Percentiles rank a stretch among this genome's conserved stretches.
phyloP scores from a whole-genome alignment of 2,797 vertebrate species.

The Euthynnus affinis region DNA sequence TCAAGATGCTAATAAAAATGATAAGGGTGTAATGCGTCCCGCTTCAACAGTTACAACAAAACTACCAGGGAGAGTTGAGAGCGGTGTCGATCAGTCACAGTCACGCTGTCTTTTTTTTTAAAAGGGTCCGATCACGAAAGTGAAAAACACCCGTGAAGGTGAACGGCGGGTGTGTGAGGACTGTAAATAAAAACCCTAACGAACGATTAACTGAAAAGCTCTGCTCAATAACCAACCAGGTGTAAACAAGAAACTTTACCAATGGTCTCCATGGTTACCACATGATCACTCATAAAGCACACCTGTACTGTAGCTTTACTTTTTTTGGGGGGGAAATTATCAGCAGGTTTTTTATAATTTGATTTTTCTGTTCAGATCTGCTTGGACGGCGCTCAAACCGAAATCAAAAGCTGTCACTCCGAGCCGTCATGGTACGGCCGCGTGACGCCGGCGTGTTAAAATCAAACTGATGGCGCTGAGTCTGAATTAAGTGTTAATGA shows the following conservation, averaged over 20 bases:
- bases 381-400: not conserved
- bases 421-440: not conserved
- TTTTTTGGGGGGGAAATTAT: not conserved
- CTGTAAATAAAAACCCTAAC: not conserved
- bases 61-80: not conserved
- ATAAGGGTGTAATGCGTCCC: constrained; percentile 4
- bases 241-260: not conserved
- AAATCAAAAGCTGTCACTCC: constrained; percentile 3
- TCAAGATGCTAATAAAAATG: not conserved
- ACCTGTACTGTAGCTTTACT: not conserved
- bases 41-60: constrained; percentile 22
- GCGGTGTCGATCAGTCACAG: constrained; percentile 18
- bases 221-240: not conserved
- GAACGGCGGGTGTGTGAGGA: not conserved
- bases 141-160: not conserved
- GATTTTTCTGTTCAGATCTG: not conserved
- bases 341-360: not conserved
- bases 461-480: constrained; percentile 31
- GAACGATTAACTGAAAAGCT: not conserved
- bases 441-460: constrained; percentile 25
- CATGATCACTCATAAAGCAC: not conserved
- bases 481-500: constrained; percentile 73
- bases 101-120: not conserved
- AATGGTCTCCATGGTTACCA: not conserved
- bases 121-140: not conserved